Percentiles rank a stretch among this genome's conserved stretches.
phyloP scores from a whole-genome alignment of 2,888 invertebrate genomes.

The Orthosia gracilis region DNA sequence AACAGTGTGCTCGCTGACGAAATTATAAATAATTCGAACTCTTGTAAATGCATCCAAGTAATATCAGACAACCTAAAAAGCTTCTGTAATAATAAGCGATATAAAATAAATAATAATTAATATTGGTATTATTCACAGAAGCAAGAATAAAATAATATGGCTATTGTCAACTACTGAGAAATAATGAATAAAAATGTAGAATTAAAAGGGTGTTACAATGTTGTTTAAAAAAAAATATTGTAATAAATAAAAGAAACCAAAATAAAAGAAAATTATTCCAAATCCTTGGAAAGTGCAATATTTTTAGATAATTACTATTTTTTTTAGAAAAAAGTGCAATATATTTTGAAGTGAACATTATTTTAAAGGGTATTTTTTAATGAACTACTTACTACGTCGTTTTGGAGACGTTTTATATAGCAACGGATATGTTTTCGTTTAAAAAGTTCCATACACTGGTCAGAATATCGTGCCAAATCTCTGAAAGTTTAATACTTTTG shows the following conservation, averaged over 20 bases:
- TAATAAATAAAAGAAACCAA: slow-evolving; percentile 33
- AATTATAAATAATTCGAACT: background rate
- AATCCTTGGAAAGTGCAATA: slow-evolving; percentile 62
- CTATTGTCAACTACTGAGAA: slow-evolving; percentile 19
- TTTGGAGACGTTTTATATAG: slow-evolving; percentile 9
- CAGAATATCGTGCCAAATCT: slow-evolving; percentile 27
- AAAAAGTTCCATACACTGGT: slow-evolving; percentile 10
- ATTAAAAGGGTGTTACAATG: background rate
- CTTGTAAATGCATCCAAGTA: slow-evolving; percentile 13
- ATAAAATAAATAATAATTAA: background rate
- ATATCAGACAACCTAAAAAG: background rate
- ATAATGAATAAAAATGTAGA: no score
- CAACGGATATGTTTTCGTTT: background rate
- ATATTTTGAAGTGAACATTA: slow-evolving; percentile 27
- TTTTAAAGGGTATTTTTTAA: slow-evolving; percentile 14
- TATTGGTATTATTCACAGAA: slow-evolving; percentile 9
- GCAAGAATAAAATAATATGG: background rate
- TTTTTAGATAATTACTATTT: slow-evolving; percentile 34
- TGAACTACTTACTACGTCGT: slow-evolving; percentile 6
- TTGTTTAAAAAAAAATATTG: slow-evolving; percentile 4
- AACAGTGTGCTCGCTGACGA: no score
- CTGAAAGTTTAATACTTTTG: slow-evolving; percentile 22
- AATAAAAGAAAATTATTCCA: slow-evolving; percentile 23
- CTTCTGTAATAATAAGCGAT: slow-evolving; percentile 17
- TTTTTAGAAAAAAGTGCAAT: slow-evolving; percentile 49